Evolutionary conservation across 2,113 vertebrate genomes (phyloP).

Genomic region (Brachypodius melanocephalos): DNA sequence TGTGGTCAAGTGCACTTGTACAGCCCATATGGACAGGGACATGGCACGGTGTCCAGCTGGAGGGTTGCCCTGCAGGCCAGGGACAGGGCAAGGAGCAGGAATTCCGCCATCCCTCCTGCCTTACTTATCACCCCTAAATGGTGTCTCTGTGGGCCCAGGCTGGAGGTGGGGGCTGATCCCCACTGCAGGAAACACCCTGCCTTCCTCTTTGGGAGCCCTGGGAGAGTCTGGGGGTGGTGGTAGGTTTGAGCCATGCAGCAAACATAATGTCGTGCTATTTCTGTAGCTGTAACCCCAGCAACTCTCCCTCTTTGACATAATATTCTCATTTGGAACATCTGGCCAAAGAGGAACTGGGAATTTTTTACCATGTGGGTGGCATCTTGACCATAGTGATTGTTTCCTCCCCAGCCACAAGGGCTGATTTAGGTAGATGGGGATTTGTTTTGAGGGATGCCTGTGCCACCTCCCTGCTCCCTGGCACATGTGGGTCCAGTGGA

Average conservation of each 20-base stretch:
- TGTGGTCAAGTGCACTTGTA: not conserved
- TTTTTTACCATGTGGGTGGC: not conserved
- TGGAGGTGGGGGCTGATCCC: not conserved
- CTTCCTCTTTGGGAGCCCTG: not conserved
- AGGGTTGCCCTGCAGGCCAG: not conserved
- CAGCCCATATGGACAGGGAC: not conserved
- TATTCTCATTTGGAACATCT: not conserved
- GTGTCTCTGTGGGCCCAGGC: not conserved
- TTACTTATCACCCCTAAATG: not conserved
- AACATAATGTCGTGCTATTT: not conserved
- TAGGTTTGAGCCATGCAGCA: not conserved
- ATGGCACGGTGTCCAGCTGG: fast-evolving
- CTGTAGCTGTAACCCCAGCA: not conserved
- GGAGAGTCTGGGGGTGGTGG: not conserved
- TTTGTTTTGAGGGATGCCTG: not conserved
- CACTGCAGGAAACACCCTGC: not conserved
- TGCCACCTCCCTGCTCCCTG: not conserved
- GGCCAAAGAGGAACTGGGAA: slow-evolving; percentile 40
- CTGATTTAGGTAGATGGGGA: not conserved
- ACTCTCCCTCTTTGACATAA: not conserved
- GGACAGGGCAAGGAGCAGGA: not conserved
- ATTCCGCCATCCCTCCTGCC: not conserved
- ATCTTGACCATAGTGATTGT: not conserved
- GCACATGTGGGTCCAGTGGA: not conserved
- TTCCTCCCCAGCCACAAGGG: not conserved